Evolutionary conservation across 2,797 vertebrate species (phyloP).

Genomic region (Neopelma chrysocephalum): DNA sequence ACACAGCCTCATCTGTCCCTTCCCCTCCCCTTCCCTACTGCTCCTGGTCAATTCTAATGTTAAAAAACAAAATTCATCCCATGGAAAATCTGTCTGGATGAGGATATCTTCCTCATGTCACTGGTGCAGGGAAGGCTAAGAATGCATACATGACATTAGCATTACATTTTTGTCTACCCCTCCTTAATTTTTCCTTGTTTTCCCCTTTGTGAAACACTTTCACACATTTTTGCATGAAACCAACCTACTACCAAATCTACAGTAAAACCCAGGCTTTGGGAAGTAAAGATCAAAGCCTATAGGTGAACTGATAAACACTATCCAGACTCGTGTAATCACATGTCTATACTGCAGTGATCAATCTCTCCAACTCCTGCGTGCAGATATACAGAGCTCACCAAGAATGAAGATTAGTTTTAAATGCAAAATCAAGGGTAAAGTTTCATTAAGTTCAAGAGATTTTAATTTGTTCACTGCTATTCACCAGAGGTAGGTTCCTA

Average conservation of each 20-base stretch:
- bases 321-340: not conserved
- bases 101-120: not conserved
- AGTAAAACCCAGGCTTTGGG: not conserved
- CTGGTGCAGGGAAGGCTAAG: not conserved
- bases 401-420: not conserved
- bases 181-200: not conserved
- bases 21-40: not conserved
- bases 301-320: not conserved
- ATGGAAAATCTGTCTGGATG: not conserved
- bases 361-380: not conserved
- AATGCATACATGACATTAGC: not conserved
- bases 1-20: not conserved
- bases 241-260: not conserved
- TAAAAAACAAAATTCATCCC: slow-evolving; percentile 17
- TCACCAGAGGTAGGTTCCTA: not conserved
- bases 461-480: not conserved
- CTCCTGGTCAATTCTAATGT: not conserved
- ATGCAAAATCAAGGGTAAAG: not conserved
- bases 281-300: not conserved
- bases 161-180: not conserved
- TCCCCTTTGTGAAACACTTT: not conserved
- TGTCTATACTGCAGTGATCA: not conserved
- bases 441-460: not conserved
- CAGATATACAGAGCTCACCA: not conserved
- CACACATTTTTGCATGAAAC: not conserved